Conservation (phyloP, 2,888 invertebrate genomes). For the Druceiella hillmani region DNA sequence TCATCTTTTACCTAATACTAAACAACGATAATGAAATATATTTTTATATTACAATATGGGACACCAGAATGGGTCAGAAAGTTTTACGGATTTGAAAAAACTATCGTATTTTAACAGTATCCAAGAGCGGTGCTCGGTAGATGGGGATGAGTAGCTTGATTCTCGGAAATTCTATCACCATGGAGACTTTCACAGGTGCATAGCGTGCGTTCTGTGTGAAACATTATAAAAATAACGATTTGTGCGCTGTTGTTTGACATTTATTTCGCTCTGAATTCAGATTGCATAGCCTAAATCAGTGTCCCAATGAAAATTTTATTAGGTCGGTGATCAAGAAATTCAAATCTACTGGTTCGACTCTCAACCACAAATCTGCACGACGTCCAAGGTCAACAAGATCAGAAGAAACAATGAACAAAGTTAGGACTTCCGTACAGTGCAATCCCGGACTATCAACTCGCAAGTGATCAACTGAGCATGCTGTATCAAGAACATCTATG, state of each 20-base stretch:
- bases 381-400: no score
- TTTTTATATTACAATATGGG: no score
- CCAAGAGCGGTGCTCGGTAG: neutral
- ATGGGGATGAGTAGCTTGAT: constrained; percentile 1
- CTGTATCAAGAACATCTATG: no score
- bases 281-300: neutral
- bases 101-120: neutral
- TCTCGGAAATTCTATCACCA: neutral
- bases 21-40: no score
- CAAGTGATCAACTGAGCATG: no score
- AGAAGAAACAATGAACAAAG: no score
- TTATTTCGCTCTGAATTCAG: neutral
- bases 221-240: neutral
- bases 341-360: neutral
- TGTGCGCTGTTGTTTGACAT: neutral
- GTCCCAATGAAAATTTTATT: no score
- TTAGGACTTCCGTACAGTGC: no score
- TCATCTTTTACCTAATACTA: no score
- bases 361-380: neutral
- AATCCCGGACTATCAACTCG: no score
- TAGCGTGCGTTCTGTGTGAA: neutral
- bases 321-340: neutral
- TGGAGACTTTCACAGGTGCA: neutral
- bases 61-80: constrained; percentile 1
- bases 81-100: neutral